Evolutionary conservation across 2,888 invertebrate genomes (phyloP).

Genomic region (Callimorpha dominula): DNA sequence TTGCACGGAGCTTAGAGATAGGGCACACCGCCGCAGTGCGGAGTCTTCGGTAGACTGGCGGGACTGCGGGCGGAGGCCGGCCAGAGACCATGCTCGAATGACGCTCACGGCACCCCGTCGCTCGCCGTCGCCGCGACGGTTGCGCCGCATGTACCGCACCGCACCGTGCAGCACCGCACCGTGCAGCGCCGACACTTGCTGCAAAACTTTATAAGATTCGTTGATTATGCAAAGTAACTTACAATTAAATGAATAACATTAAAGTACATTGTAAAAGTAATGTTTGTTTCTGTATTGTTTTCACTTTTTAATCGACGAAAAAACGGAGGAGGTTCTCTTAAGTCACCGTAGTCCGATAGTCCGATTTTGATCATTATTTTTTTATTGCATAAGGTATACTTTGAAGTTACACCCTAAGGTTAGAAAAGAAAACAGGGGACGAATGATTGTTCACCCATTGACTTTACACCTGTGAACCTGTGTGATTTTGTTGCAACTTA

Average conservation of each 20-base stretch:
- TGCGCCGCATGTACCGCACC: slow-evolving; percentile 31
- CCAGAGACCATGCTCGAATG: slow-evolving; percentile 56
- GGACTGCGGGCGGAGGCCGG: slow-evolving; percentile 53
- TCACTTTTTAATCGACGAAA: not conserved
- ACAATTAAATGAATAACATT: not conserved
- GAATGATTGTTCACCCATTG: too few species aligned
- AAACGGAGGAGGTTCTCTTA: too few species aligned
- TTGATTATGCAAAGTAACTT: slow-evolving; percentile 10
- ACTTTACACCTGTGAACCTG: too few species aligned
- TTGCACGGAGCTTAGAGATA: slow-evolving; percentile 50
- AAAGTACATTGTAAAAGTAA: not conserved
- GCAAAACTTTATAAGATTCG: slow-evolving; percentile 38
- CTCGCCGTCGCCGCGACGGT: slow-evolving; percentile 36
- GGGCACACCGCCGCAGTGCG: slow-evolving; percentile 78
- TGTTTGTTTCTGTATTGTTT: slow-evolving; percentile 5
- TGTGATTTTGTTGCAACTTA: too few species aligned
- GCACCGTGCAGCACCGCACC: slow-evolving; percentile 24
- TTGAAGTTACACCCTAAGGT: too few species aligned
- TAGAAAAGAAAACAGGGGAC: too few species aligned
- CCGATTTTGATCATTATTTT: too few species aligned
- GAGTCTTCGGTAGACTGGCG: slow-evolving; percentile 76
- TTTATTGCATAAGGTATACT: too few species aligned
- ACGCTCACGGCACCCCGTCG: slow-evolving; percentile 41
- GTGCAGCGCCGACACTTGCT: slow-evolving; percentile 35
- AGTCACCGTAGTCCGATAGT: too few species aligned